Evolutionary conservation across 2,113 vertebrate genomes (phyloP), one percentile per base, ranked within the genome.

Genomic region (Zeus faber): DNA sequence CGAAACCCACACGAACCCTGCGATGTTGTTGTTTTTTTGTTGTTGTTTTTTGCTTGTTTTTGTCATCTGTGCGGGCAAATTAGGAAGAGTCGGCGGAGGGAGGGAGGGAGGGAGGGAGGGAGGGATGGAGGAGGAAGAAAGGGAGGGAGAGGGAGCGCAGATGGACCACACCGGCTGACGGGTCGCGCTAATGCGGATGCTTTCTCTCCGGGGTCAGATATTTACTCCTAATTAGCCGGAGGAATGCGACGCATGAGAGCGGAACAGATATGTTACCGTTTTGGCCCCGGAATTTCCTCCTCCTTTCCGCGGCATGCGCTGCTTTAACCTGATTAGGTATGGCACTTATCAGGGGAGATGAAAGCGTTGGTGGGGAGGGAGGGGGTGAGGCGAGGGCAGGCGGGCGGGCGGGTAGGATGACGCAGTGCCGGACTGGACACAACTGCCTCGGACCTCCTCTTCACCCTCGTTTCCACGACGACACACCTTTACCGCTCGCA

Each of bases 311-410:
- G 68, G 85, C 81, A 81, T 84, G 87, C 31, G 58, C 85, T 86
- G 80, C 82, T 87, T 88, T 88, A 88, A 88, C 87, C 82, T 90
- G 87, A 90, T 90, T 91, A 89, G 87, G 88, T 90, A 88, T 80
- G 85, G 85, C 88, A 86, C 86, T 87, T 89, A 89, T 89, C 86
- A 66, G 81, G 61, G 57, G 66, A 89, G 86, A 89, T 89, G 87
- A 90, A 88, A 90, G 87, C 61, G 26, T 68, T 70, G 26, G n/a
- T n/a, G n/a, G n/a, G n/a, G n/a, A n/a, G n/a, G n/a, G n/a, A n/a
- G n/a, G n/a, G n/a, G n/a, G n/a, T n/a, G n/a, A n/a, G n/a, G n/a
- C 2, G 31, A 35, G 9, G 4, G 31, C 9, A 13, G 31, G 31
- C 9, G 4, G 31, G 8, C 14, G 31, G 31, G 31, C 65, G 67